Evolutionary conservation across 2,797 vertebrate genomes (phyloP).

Genomic region (Pseudochaenichthys georgianus): DNA sequence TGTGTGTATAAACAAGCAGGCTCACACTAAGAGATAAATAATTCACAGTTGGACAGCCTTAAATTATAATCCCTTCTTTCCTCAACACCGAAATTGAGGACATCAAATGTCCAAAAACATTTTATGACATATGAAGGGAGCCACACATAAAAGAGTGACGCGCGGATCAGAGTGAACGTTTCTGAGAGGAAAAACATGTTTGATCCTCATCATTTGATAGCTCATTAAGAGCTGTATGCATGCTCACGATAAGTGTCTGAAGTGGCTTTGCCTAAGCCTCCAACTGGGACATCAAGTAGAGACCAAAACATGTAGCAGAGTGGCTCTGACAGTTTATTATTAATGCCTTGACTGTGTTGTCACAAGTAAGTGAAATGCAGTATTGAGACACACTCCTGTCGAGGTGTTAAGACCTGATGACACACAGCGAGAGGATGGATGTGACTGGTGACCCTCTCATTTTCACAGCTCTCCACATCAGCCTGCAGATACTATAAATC

Average conservation of each 20-base stretch:
- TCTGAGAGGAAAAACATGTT: constrained; percentile 20
- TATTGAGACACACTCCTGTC: constrained; percentile 20
- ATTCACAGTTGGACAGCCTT: constrained; percentile 19
- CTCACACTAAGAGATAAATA: neutral
- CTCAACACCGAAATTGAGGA: constrained; percentile 5
- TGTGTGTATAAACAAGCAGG: neutral
- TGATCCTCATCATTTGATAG: constrained; percentile 49
- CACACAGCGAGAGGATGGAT: constrained; percentile 11
- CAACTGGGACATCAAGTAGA: constrained; percentile 30
- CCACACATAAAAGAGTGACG: constrained; percentile 18
- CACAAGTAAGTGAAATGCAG: constrained; percentile 8
- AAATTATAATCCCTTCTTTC: constrained; percentile 4
- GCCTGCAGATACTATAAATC: constrained; percentile 66
- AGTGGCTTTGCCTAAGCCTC: constrained; percentile 26
- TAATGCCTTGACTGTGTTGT: constrained; percentile 8
- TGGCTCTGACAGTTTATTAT: constrained; percentile 20
- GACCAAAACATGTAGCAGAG: constrained; percentile 11
- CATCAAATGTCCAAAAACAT: constrained; percentile 37
- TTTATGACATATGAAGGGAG: constrained; percentile 26
- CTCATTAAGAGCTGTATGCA: constrained; percentile 49
- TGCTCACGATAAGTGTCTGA: constrained; percentile 44
- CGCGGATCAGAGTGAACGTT: constrained; percentile 42
- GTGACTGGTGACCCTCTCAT: constrained; percentile 51
- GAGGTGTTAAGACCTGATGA: constrained; percentile 21
- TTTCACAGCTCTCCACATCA: constrained; percentile 38